Percentiles rank a stretch among this genome's conserved stretches.
Evolutionary conservation across 2,113 vertebrate genomes (phyloP).

Genomic region (Toxotes jaculatrix): DNA sequence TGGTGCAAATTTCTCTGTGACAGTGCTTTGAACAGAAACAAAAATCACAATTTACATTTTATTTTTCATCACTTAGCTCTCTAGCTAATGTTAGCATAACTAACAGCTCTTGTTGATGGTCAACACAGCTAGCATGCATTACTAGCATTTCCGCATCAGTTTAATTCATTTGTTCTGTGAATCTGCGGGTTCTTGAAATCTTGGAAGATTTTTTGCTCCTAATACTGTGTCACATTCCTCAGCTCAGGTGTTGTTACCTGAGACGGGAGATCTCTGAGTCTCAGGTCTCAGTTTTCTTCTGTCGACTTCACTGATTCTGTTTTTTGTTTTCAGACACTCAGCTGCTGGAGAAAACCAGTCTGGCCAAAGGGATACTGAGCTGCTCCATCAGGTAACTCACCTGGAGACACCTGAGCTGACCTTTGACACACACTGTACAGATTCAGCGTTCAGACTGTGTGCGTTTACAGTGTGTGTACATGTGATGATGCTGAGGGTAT

Average conservation of each 20-base stretch:
- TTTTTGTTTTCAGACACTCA: constrained; percentile 70
- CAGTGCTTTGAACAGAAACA: too few species aligned
- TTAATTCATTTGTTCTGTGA: too few species aligned
- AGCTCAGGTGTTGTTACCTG: too few species aligned
- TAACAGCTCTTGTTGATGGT: too few species aligned
- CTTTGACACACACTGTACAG: background rate
- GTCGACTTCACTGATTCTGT: background rate
- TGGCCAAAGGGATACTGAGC: constrained; percentile 73
- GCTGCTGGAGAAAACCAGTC: constrained; percentile 78
- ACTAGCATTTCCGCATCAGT: too few species aligned
- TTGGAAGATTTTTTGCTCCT: background rate
- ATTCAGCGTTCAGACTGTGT: background rate
- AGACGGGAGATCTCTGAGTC: too few species aligned
- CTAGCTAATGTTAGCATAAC: too few species aligned
- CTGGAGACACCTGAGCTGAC: background rate
- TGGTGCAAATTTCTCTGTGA: background rate
- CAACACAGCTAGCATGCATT: too few species aligned
- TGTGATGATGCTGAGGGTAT: constrained; percentile 17
- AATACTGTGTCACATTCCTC: too few species aligned
- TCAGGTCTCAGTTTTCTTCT: background rate
- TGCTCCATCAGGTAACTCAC: constrained; percentile 45
- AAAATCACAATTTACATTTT: too few species aligned
- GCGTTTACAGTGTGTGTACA: background rate
- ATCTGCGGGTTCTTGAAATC: too few species aligned
- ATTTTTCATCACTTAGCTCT: too few species aligned